Conservation (phyloP, 1,140 invertebrate genomes). For the Phenacoccus solenopsis region DNA sequence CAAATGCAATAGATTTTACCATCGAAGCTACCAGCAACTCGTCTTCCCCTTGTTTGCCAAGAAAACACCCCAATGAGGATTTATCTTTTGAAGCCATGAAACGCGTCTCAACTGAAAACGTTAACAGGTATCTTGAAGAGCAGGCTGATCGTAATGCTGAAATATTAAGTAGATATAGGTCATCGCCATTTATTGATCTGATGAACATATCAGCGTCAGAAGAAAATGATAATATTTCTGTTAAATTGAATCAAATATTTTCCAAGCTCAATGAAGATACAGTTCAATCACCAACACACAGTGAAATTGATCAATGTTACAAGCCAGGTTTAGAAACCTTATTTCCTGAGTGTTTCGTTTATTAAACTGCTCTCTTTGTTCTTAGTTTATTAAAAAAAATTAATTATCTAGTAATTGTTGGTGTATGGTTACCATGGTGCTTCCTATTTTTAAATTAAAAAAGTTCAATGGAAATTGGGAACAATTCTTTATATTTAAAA, state of each 20-base stretch:
- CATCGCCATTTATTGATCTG: conserved; percentile 75
- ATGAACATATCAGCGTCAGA: conserved; percentile 34
- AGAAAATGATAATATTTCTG: not conserved
- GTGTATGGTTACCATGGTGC: too few species aligned
- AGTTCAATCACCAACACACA: not conserved
- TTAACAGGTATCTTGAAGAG: conserved; percentile 31
- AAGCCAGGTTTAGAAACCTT: conserved; percentile 64
- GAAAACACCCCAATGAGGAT: conserved; percentile 44
- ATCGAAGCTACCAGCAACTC: not conserved
- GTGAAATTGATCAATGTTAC: conserved; percentile 6
- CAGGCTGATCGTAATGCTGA: conserved; percentile 57
- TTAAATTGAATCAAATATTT: not conserved
- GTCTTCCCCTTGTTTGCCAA: not conserved
- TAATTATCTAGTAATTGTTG: too few species aligned
- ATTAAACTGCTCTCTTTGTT: conserved; percentile 38
- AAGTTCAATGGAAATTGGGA: too few species aligned
- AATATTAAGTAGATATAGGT: conserved; percentile 70
- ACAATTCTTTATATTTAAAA: too few species aligned
- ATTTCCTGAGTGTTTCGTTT: conserved; percentile 82
- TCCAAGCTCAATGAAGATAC: not conserved
- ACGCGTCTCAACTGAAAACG: conserved; percentile 36
- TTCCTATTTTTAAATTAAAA: too few species aligned
- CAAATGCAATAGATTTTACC: conserved; percentile 27
- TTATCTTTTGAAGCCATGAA: conserved; percentile 81
- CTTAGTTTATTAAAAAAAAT: too few species aligned